These are phyloP conservation scores for Malurus elegans DNA, from an alignment of 2,113 vertebrate genomes.

Conservation along the genomic window DNA sequence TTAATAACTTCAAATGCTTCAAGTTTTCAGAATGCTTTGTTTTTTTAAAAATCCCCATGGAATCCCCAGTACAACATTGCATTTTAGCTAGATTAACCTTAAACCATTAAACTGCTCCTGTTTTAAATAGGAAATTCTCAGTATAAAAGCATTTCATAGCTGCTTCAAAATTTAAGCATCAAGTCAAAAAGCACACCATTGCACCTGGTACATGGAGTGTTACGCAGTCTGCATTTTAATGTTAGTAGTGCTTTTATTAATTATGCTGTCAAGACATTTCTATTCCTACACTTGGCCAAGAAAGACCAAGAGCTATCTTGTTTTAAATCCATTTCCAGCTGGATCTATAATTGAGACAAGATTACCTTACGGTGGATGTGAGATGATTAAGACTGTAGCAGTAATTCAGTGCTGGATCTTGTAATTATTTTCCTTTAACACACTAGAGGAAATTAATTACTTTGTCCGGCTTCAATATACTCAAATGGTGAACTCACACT, in stretches of 20 bases:
- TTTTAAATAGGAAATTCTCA: not conserved
- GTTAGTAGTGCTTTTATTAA: not conserved
- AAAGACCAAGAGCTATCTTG: not conserved
- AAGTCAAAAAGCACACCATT: not conserved
- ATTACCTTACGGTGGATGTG: not conserved
- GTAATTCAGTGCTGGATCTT: not conserved
- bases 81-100: not conserved
- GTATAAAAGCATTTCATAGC: not conserved
- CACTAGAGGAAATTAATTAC: not conserved
- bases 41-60: not conserved
- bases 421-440: not conserved
- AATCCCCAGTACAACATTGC: not conserved
- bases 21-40: not conserved
- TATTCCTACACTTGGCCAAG: not conserved
- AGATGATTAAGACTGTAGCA: slow-evolving; percentile 10
- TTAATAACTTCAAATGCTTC: not conserved
- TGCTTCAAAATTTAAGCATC: not conserved
- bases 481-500: not conserved
- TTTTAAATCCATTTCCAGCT: slow-evolving; percentile 8
- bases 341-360: not conserved
- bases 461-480: not conserved
- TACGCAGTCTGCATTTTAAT: not conserved
- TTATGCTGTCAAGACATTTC: not conserved
- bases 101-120: not conserved
- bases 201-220: not conserved